Conservation (phyloP, 2,888 invertebrate species). For the Ochropleura leucogaster region DNA sequence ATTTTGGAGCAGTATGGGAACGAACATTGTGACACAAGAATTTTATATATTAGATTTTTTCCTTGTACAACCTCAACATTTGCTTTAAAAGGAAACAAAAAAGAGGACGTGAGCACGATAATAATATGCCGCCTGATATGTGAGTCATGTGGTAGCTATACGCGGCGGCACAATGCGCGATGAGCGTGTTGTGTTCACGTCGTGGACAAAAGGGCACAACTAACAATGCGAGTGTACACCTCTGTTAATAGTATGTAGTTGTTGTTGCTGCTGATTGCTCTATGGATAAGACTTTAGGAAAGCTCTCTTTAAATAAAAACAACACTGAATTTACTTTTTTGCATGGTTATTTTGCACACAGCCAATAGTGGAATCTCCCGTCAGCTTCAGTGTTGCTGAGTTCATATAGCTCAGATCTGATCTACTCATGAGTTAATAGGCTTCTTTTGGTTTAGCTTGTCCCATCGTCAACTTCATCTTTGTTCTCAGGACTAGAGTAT, state of each 20-base stretch:
- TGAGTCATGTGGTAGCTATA: constrained; percentile 24
- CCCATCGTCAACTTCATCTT: too few relatives aligned
- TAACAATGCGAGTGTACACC: not conserved
- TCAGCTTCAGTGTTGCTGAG: too few relatives aligned
- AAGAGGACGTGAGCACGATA: constrained; percentile 28
- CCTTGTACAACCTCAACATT: constrained; percentile 15
- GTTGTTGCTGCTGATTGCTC: not conserved
- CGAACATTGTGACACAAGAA: too few relatives aligned
- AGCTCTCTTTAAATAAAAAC: not conserved
- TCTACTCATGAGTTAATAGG: too few relatives aligned
- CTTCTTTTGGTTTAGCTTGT: too few relatives aligned
- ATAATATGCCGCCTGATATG: constrained; percentile 10
- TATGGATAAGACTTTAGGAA: not conserved
- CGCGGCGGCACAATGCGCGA: not conserved
- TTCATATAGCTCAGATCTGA: too few relatives aligned
- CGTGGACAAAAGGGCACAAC: constrained; percentile 12
- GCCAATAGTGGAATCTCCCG: too few relatives aligned
- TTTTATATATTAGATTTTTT: too few relatives aligned
- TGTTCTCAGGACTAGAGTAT: too few relatives aligned
- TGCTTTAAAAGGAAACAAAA: constrained; percentile 22
- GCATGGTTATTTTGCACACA: too few relatives aligned
- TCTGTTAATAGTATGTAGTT: not conserved
- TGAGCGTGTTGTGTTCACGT: not conserved
- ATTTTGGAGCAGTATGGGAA: too few relatives aligned
- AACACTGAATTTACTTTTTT: not conserved